Conservation (phyloP, 2,888 invertebrate genomes). For the Drosophila mayaguana region DNA sequence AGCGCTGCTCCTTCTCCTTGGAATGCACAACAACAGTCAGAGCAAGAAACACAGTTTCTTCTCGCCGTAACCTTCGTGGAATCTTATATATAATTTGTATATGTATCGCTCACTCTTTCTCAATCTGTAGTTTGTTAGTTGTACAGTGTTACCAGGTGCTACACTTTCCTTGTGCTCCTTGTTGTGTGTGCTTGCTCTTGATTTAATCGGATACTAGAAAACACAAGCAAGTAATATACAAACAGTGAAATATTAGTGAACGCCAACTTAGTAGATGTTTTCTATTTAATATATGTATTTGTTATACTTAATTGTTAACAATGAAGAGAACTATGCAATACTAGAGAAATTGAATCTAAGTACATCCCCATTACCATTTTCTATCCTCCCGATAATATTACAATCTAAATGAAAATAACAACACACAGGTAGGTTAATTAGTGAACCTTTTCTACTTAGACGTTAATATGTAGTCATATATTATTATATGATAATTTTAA, state of each 20-base stretch:
- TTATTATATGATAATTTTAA: too few species aligned
- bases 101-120: conserved; percentile 7
- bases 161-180: conserved; percentile 23
- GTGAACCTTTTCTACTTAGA: too few species aligned
- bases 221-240: conserved; percentile 5
- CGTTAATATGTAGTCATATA: too few species aligned
- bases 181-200: not conserved
- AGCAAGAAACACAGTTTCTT: conserved; percentile 18
- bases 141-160: conserved; percentile 76
- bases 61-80: not conserved
- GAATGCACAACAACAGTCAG: conserved; percentile 12
- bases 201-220: conserved; percentile 2
- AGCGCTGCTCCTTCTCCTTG: conserved; percentile 1
- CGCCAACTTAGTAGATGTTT: conserved; percentile 3
- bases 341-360: not conserved
- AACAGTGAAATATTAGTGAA: conserved; percentile 22
- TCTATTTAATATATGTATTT: not conserved
- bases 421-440: too few species aligned
- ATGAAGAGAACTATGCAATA: not conserved
- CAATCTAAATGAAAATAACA: too few species aligned
- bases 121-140: conserved; percentile 38
- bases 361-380: too few species aligned
- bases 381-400: too few species aligned
- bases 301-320: not conserved
- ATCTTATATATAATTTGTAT: not conserved